phyloP scores from a whole-genome alignment of 2,888 invertebrate species.

The Zygogramma bicolorata region DNA sequence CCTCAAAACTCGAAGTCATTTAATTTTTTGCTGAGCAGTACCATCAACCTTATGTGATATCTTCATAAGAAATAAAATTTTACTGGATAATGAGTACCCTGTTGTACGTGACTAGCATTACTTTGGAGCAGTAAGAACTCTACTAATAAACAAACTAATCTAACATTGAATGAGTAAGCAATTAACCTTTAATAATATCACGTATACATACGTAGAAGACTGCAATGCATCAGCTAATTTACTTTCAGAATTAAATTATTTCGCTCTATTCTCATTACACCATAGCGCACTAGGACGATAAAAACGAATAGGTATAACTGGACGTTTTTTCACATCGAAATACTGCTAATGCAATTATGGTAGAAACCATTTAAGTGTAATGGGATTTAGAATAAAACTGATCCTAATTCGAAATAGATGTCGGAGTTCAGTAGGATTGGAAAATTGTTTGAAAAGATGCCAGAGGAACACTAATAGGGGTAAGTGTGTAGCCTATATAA shows the following conservation, averaged over 20 bases:
- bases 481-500: too few relatives aligned
- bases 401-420: slow-evolving; percentile 6
- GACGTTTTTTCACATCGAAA: slow-evolving; percentile 29
- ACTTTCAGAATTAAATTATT: slow-evolving; percentile 14
- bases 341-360: slow-evolving; percentile 40
- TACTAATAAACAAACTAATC: slow-evolving; percentile 28
- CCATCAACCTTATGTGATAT: too few relatives aligned
- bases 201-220: slow-evolving; percentile 17
- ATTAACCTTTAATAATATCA: slow-evolving; percentile 28
- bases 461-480: too few relatives aligned
- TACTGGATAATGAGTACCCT: too few relatives aligned
- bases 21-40: too few relatives aligned
- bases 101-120: slow-evolving; percentile 8
- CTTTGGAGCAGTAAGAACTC: slow-evolving; percentile 15
- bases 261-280: slow-evolving; percentile 12
- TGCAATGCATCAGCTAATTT: slow-evolving; percentile 15
- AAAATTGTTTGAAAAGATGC: background rate
- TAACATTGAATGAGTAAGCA: slow-evolving; percentile 14
- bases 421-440: background rate
- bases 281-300: slow-evolving; percentile 18
- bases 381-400: slow-evolving; percentile 41
- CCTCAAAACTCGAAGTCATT: too few relatives aligned
- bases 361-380: slow-evolving; percentile 45
- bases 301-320: slow-evolving; percentile 32
- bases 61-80: too few relatives aligned